Evolutionary conservation across 1,140 invertebrate genomes (phyloP), one percentile per base, ranked within the genome.

Genomic region (Thrips palmi): DNA sequence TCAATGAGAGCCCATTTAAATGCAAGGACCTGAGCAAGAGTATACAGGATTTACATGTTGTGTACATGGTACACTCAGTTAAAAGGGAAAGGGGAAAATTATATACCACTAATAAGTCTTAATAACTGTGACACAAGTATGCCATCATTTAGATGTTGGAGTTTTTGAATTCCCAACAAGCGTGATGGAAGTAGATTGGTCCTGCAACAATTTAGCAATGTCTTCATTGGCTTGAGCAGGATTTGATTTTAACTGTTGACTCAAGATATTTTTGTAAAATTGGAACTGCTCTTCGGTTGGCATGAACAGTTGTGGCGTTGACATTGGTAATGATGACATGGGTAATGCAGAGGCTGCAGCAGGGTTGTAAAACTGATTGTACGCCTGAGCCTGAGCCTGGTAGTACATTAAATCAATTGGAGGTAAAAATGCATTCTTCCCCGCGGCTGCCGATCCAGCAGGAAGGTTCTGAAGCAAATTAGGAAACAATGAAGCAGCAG

Each of bases 251-350:
- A 28, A 31, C 24, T 47, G 48, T 11, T 39, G 19, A 14, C 38
- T 21, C n/a, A 48, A 27, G 1, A 62, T 41, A 33, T 62, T 57
- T 28, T 55, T 58, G 43, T 61, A 63, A n/a, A 62, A 48, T 35
- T 58, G 54, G 15, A 60, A 43, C 29, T 57, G 56, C 21, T 60
- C 55, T 7, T 49, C 45, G n/a, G 49, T 45, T 10, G 52, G 48
- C 11, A 52, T n/a, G n/a, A n/a, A n/a, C n/a, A n/a, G n/a, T n/a
- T n/a, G n/a, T n/a, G n/a, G n/a, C n/a, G n/a, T n/a, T n/a, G n/a
- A n/a, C n/a, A n/a, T n/a, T n/a, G n/a, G n/a, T n/a, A n/a, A n/a
- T n/a, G n/a, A n/a, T n/a, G n/a, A n/a, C n/a, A n/a, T n/a, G n/a
- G n/a, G n/a, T n/a, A n/a, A n/a, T n/a, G n/a, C n/a, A n/a, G 40